These are phyloP conservation scores for Osmoderma eremita DNA, from an alignment of 2,888 invertebrate species.

Conservation along the genomic window DNA sequence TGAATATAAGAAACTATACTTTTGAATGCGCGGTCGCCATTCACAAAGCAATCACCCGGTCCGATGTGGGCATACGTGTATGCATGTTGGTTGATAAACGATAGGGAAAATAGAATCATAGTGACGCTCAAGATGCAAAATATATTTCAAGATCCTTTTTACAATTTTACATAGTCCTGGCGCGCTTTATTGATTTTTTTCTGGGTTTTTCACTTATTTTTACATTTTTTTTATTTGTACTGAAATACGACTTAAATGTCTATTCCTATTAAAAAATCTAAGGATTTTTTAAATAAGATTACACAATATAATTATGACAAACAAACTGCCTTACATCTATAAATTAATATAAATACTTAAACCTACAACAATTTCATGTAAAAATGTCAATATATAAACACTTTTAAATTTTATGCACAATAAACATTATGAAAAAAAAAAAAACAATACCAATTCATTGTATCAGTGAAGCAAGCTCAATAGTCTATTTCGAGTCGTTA, in stretches of 20 bases:
- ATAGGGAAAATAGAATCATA: constrained; percentile 46
- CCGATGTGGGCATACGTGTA: too few relatives aligned
- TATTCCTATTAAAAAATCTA: constrained; percentile 59
- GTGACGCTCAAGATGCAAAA: constrained; percentile 61
- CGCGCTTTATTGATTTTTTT: constrained; percentile 57
- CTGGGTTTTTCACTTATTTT: constrained; percentile 56
- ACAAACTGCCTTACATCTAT: constrained; percentile 58
- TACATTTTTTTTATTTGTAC: constrained; percentile 60
- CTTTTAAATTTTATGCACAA: constrained; percentile 43
- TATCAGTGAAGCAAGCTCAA: constrained; percentile 38
- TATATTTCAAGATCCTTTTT: constrained; percentile 59
- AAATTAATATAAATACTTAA: constrained; percentile 60
- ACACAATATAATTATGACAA: constrained; percentile 58
- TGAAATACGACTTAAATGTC: constrained; percentile 60
- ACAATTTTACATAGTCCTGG: constrained; percentile 58
- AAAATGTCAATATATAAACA: constrained; percentile 49
- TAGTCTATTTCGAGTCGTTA: constrained; percentile 12
- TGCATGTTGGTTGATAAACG: too few relatives aligned
- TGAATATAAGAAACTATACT: too few relatives aligned
- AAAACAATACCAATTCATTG: constrained; percentile 40
- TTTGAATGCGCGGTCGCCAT: too few relatives aligned
- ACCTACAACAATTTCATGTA: constrained; percentile 53
- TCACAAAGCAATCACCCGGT: too few relatives aligned
- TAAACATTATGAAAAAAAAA: constrained; percentile 41
- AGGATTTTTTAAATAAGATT: constrained; percentile 58